These are phyloP conservation scores for Danio aesculapii DNA, from an alignment of 2,797 vertebrate genomes.

Conservation along the genomic window DNA sequence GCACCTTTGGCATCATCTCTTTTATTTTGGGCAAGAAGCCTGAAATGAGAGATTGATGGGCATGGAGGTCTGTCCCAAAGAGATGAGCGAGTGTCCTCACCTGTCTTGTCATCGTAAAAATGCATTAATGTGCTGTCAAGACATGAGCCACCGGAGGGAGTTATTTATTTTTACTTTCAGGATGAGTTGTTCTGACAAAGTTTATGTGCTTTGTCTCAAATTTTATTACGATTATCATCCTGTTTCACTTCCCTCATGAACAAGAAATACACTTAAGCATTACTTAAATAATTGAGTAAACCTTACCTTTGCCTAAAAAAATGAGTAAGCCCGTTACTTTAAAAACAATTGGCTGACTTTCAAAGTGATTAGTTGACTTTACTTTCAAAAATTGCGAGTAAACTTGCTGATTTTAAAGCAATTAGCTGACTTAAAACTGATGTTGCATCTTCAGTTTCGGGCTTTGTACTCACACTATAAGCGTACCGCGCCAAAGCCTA, in stretches of 20 bases:
- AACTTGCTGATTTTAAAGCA: too few relatives aligned
- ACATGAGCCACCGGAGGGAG: not conserved
- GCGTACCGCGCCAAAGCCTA: too few relatives aligned
- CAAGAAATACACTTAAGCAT: not conserved
- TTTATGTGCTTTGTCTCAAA: not conserved
- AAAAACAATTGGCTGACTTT: too few relatives aligned
- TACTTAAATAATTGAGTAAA: too few relatives aligned
- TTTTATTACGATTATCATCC: not conserved
- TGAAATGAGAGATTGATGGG: slow-evolving; percentile 31
- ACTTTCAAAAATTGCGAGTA: too few relatives aligned
- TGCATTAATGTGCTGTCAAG: slow-evolving; percentile 6
- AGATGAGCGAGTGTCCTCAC: slow-evolving; percentile 14
- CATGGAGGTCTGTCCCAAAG: not conserved
- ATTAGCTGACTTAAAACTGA: too few relatives aligned
- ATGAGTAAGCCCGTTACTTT: too few relatives aligned
- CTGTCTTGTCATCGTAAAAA: slow-evolving; percentile 19
- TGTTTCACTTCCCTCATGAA: not conserved
- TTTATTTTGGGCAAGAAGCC: slow-evolving; percentile 28
- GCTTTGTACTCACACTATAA: too few relatives aligned
- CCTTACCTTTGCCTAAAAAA: too few relatives aligned
- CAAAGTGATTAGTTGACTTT: too few relatives aligned
- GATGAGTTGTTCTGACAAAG: not conserved
- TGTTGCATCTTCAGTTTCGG: too few relatives aligned
- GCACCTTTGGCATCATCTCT: slow-evolving; percentile 2
- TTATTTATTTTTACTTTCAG: not conserved